Evolutionary conservation across 2,797 vertebrate species (phyloP).

Genomic region (Cephalopachus bancanus): DNA sequence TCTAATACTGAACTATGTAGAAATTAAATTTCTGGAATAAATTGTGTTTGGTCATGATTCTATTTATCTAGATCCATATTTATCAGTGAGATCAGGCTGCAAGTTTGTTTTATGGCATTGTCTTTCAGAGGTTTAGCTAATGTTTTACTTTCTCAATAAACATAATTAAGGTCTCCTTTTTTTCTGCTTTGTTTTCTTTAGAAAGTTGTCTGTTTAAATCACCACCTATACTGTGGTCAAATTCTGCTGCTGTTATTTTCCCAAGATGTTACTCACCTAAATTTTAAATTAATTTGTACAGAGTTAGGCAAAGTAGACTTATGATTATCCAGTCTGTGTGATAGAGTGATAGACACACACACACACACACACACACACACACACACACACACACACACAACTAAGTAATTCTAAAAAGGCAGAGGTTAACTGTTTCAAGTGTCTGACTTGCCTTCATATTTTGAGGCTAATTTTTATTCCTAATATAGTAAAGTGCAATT

Average conservation of each 20-base stretch:
- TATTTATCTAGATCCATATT: background rate
- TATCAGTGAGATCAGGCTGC: background rate
- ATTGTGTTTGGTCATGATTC: background rate
- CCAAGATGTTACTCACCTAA: background rate
- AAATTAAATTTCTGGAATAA: background rate
- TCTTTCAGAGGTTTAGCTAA: background rate
- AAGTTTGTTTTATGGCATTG: background rate
- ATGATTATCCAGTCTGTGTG: too few species aligned
- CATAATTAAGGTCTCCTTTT: background rate
- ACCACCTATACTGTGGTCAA: background rate
- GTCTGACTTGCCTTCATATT: background rate
- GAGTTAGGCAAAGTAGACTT: background rate
- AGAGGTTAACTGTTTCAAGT: background rate
- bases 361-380: background rate
- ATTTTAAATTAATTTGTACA: conserved; percentile 1
- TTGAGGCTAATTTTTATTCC: background rate
- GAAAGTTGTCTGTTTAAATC: background rate
- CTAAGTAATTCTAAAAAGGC: background rate
- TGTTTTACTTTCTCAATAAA: background rate
- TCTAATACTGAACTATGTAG: background rate
- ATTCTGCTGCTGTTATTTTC: background rate
- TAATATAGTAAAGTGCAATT: background rate
- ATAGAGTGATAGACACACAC: too few species aligned
- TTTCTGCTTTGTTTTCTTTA: background rate
- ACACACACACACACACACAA: background rate